Evolutionary conservation across 1,140 invertebrate species (phyloP).

Genomic region (Eriocheir sinensis): DNA sequence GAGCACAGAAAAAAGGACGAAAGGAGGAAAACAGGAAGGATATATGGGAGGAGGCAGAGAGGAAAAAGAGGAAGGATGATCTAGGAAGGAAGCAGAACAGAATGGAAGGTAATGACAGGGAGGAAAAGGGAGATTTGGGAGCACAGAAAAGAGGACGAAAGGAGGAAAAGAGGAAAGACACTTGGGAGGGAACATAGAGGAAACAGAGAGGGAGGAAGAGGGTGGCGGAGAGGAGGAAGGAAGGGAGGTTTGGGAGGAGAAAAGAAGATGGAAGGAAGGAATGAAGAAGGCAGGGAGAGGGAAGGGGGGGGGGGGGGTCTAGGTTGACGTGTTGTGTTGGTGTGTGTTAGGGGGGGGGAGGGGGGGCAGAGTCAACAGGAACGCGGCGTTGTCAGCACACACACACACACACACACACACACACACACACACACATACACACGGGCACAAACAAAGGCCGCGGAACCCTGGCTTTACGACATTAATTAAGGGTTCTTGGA

Average conservation of each 20-base stretch:
- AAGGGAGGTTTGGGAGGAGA: no score
- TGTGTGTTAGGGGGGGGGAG: no score
- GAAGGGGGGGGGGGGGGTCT: background rate
- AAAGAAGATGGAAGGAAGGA: background rate
- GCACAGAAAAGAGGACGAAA: background rate
- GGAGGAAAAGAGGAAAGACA: no score
- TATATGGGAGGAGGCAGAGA: no score
- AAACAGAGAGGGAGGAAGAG: background rate
- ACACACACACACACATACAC: slow-evolving; percentile 12
- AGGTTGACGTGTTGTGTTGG: background rate
- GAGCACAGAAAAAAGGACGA: no score
- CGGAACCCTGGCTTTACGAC: slow-evolving; percentile 3
- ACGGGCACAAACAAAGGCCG: background rate
- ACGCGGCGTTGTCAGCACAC: background rate
- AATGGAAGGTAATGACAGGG: no score
- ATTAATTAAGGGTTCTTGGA: slow-evolving; percentile 17
- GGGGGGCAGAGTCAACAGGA: background rate
- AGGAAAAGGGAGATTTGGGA: no score
- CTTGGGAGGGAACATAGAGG: background rate
- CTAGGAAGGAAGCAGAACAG: no score
- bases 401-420: slow-evolving; percentile 1
- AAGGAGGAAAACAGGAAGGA: no score
- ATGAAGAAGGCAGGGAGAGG: background rate
- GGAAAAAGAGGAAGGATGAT: no score
- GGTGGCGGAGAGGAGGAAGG: background rate